phyloP scores from a whole-genome alignment of 1,140 invertebrate species.

The Nebria ingens region DNA sequence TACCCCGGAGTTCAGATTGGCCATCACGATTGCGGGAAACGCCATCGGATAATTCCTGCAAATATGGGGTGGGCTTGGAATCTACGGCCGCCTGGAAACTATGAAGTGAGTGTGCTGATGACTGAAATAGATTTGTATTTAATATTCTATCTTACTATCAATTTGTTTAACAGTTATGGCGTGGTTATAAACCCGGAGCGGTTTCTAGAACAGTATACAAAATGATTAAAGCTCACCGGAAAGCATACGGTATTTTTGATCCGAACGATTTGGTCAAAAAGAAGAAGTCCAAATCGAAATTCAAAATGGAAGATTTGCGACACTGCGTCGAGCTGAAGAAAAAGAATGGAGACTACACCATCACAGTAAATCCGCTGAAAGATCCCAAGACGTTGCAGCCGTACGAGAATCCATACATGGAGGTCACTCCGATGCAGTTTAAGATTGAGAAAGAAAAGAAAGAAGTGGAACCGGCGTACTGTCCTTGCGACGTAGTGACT shows the following conservation, averaged over 20 bases:
- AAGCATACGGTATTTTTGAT: conserved; percentile 27
- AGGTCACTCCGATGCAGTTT: conserved; percentile 44
- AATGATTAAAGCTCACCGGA: conserved; percentile 37
- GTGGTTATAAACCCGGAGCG: conserved; percentile 43
- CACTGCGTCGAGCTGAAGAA: conserved; percentile 32
- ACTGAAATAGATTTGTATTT: too few species aligned
- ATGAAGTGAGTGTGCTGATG: background rate
- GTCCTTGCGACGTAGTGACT: conserved; percentile 13
- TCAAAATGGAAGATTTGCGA: conserved; percentile 27
- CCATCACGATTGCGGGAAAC: conserved; percentile 38
- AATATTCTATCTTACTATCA: background rate
- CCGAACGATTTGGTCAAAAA: conserved; percentile 17
- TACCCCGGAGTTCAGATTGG: conserved; percentile 39
- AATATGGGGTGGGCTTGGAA: conserved; percentile 50
- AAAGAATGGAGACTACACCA: conserved; percentile 42
- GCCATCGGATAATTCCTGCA: conserved; percentile 36
- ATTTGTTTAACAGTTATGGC: conserved; percentile 32
- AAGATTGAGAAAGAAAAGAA: conserved; percentile 41
- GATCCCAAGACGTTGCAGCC: conserved; percentile 37
- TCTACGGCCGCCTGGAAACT: conserved; percentile 20
- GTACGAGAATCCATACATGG: conserved; percentile 45
- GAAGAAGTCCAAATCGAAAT: conserved; percentile 15
- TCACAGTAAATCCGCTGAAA: conserved; percentile 45
- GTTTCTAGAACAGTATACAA: conserved; percentile 40
- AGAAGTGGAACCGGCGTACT: conserved; percentile 13